These are phyloP conservation scores for Rhopalosiphum nymphaeae DNA, from an alignment of 2,888 invertebrate species.

Conservation along the genomic window DNA sequence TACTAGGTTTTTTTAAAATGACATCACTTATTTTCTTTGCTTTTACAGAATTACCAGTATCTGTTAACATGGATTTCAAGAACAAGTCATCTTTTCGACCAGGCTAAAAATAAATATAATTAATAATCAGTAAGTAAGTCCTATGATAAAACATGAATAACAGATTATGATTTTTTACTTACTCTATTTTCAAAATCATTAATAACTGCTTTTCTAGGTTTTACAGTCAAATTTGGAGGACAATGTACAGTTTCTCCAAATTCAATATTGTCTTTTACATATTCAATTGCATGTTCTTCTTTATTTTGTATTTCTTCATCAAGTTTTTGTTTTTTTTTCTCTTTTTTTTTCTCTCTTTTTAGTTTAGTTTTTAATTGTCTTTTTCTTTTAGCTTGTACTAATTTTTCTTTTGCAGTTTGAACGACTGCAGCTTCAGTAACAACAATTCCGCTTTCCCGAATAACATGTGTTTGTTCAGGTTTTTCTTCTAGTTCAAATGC, in stretches of 20 bases:
- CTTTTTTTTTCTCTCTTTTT: conserved; percentile 70
- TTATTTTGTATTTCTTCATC: conserved; percentile 72
- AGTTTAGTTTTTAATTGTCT: conserved; percentile 68
- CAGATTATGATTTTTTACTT: conserved; percentile 18
- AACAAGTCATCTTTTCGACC: conserved; percentile 76
- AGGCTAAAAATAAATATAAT: conserved; percentile 72
- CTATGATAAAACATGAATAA: background rate
- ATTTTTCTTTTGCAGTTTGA: conserved; percentile 36
- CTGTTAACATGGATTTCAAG: conserved; percentile 73
- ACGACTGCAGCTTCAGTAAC: conserved; percentile 7
- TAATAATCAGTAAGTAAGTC: conserved; percentile 52
- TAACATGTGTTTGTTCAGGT: conserved; percentile 39
- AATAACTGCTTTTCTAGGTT: conserved; percentile 72
- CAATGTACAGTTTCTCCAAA: conserved; percentile 84
- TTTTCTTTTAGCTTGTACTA: conserved; percentile 56
- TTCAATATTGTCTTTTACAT: conserved; percentile 76
- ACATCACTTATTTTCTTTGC: conserved; percentile 56
- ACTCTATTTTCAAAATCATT: conserved; percentile 68
- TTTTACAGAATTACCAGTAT: conserved; percentile 40
- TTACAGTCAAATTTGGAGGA: conserved; percentile 77
- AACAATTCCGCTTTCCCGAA: conserved; percentile 24
- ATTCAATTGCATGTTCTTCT: conserved; percentile 71
- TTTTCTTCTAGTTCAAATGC: conserved; percentile 45
- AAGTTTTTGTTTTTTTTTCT: conserved; percentile 73
- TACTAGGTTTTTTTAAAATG: conserved; percentile 66